A percentile compares a stretch with the other conserved stretches of the same genome.
phyloP scores from a whole-genome alignment of 2,113 vertebrate species.

The Nicator chloris region DNA sequence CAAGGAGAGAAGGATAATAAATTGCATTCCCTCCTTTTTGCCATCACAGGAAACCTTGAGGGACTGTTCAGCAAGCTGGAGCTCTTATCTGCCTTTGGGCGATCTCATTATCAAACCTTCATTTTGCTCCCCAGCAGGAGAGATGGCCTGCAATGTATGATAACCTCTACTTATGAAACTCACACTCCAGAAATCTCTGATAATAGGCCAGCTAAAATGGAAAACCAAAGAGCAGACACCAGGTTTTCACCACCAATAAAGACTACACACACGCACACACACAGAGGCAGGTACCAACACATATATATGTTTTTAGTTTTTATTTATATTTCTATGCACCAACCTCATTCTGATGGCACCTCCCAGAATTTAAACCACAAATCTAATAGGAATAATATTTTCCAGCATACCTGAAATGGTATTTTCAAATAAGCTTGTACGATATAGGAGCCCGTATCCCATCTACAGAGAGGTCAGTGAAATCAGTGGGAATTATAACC shows the following conservation, averaged over 20 bases:
- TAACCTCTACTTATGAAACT: conserved; percentile 77
- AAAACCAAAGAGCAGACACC: conserved; percentile 50
- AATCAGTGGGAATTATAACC: conserved; percentile 35
- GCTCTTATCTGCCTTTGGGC: conserved; percentile 72
- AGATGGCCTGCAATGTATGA: conserved; percentile 71
- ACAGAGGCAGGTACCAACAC: not conserved
- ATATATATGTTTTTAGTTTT: not conserved
- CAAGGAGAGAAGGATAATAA: conserved; percentile 60
- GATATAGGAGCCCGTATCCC: not conserved
- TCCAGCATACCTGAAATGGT: not conserved
- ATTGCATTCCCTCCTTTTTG: conserved; percentile 65
- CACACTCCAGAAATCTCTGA: conserved; percentile 68
- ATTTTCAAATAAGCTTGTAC: not conserved
- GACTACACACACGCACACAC: not conserved
- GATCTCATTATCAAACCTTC: conserved; percentile 69
- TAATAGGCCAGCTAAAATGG: conserved; percentile 66
- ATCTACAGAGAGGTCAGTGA: conserved; percentile 8
- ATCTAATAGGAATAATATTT: not conserved
- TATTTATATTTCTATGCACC: not conserved
- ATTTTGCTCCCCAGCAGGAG: conserved; percentile 71
- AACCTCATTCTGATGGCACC: not conserved
- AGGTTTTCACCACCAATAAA: conserved; percentile 24
- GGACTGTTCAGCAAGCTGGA: conserved; percentile 67
- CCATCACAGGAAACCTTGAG: conserved; percentile 64
- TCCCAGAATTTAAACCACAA: not conserved